Evolutionary conservation across 2,113 vertebrate species (phyloP).

Genomic region (Hyperoodon ampullatus): DNA sequence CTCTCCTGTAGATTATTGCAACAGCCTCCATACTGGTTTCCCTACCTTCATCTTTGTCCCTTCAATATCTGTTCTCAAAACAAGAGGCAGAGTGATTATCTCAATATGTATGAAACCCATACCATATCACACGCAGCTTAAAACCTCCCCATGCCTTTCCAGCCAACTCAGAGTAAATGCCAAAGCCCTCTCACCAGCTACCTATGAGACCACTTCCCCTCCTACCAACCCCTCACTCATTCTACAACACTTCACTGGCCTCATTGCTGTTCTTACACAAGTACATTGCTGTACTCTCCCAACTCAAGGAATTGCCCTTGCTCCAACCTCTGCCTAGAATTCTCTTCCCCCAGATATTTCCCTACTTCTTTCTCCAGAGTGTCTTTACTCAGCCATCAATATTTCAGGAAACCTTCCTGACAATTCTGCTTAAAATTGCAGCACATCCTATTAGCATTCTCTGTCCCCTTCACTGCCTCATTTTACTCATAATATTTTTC

Average conservation of each 20-base stretch:
- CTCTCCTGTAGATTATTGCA: background rate
- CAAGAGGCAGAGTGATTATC: background rate
- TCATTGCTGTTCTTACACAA: background rate
- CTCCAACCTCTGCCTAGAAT: background rate
- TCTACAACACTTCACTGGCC: background rate
- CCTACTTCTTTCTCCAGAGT: background rate
- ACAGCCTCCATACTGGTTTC: background rate
- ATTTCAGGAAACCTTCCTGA: background rate
- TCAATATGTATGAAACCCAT: background rate
- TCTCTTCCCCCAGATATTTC: background rate
- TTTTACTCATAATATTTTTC: background rate
- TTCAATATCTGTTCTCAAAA: background rate
- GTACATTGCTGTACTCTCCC: too few relatives aligned
- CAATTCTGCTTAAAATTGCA: background rate
- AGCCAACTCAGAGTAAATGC: background rate
- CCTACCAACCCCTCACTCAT: background rate
- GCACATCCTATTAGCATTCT: background rate
- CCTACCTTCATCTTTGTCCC: background rate
- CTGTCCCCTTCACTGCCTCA: fast-evolving
- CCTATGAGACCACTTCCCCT: too few relatives aligned
- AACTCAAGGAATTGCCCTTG: background rate
- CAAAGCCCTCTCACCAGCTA: background rate
- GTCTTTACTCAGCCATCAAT: background rate
- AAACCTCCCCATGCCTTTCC: background rate
- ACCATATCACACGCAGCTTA: background rate